Base-by-base conservation (phyloP, 1,140 invertebrate species). In the Trachymyrmex cornetzi region DNA sequence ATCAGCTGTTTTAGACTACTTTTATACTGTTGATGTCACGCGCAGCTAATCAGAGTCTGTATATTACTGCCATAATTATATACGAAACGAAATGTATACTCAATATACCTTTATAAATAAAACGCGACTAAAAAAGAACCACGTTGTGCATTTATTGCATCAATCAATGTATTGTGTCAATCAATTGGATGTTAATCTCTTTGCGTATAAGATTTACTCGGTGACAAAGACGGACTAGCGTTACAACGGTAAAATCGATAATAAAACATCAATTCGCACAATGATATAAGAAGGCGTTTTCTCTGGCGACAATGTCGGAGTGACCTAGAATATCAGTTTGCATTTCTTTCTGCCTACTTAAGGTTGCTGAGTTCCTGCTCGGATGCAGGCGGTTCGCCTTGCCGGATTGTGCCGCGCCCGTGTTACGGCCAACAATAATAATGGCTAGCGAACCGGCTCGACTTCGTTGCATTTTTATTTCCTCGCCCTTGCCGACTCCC, bases 31-130 rank as follows among this genome's bases (percentile, higher is more conserved):
- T 93, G 91, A 92, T 94, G 92, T 94, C 88, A 90, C 86, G 86
- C 85, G 91, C 89, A 93, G 90, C 90, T 94, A 92, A 91, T 91
- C 89, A 92, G 88, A 94, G 91, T 93, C 92, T 91, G 93, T 92
- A 87, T 92, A 87, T 90, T 93, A 94, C 93, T 94, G 92, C 93
- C 93, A 93, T 94, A 94, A 94, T 93, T 89, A 92, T 91, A 57
- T 69, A 48, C 38, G 66, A 92, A 89, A 92, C 89, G 84, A 89
- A 88, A 94, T 94, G 93, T 94, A 94, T 94, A 93, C 93, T 91
- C 92, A 90, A 89, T 91, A 92, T 93, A 94, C 89, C 93, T 94
- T 94, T 94, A 94, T 94, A 94, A 94, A 94, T 94, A 94, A 93
- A 90, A 94, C 87, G 90, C 82, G 85, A 91, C 66, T 75, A 61